Evolutionary conservation across 2,113 vertebrate genomes (phyloP), one percentile per base, ranked within the genome.

Genomic region (Lanius collurio): DNA sequence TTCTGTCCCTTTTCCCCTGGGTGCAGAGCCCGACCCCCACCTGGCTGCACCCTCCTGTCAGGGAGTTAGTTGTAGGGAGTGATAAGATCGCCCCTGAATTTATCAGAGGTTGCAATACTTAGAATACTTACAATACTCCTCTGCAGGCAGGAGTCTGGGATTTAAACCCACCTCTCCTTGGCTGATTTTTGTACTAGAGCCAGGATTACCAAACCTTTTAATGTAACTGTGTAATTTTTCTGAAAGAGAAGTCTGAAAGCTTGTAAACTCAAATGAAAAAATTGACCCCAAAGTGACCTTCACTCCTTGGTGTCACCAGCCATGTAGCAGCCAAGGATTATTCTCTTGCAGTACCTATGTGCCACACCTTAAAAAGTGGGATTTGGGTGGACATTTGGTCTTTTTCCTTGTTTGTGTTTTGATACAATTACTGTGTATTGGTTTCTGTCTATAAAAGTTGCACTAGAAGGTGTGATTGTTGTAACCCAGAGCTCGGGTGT

Each of bases 81-180:
- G 79, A 55, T 62, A 62, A 62, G n/a, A 21, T 13, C 4, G 11
- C 10, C 63, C 8, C 50, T 30, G 55, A 60, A 35, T 41, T 56
- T 44, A 50, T 26, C 16, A 5, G 47, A 2, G 9, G 27, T 89
- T 35, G 5, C 26, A 5, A 5, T 17, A 27, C 28, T 24, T 20
- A 37, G 37, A 37, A 37, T 37, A 37, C 37, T 37, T 37, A 37
- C 37, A 37, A 37, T 37, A 37, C 2, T 22, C 21, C 5, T 28
- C 9, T 55, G 50, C 55, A 17, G 81, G 56, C 15, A 14, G 59
- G 6, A 12, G 0, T 6, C 20, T 17, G 57, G 14, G 33, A 2
- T n/a, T 21, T 23, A 11, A 47, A 35, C 2, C 13, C 12, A 1
- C 30, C 53, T 15, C 0, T 0, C 10, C 21, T 24, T 0, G 2